Evolutionary conservation across 2,113 vertebrate genomes (phyloP), one percentile per base, ranked within the genome.

Genomic region (Ploceus nigricollis): DNA sequence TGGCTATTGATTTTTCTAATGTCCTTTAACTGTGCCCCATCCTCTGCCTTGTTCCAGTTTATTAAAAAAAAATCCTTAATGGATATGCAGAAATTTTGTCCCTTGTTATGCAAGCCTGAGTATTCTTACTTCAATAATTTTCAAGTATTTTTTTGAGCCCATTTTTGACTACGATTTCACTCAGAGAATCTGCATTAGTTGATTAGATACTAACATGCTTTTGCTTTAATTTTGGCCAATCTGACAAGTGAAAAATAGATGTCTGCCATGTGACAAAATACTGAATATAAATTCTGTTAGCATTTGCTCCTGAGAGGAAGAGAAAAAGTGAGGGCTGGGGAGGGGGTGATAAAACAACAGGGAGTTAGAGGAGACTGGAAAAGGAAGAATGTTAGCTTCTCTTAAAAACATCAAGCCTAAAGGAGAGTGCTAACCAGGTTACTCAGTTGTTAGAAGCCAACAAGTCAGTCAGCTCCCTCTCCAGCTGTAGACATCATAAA

Each of bases 221-320:
- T 93, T 31, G 6, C 95, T 95, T 95, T 90, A 61, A 37, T 95
- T 96, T 94, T 94, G 96, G 48, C 63, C 88, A 83, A 21, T 72
- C 61, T 96, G 76, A 93, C 81, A 89, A 93, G 75, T 88, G 95
- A 97, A 96, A 96, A 95, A 94, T 85, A 78, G 78, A 87, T 60
- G 58, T 81, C 78, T 95, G 84, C 35, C 78, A 66, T 45, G n/a
- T 92, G 93, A 90, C 81, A 86, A 77, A 91, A 72, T 87, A 64
- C 76, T 94, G 92, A 93, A 92, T 92, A 92, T 92, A 89, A 96
- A 95, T 96, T 94, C 84, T 83, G 65, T 88, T 96, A 94, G 66
- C 54, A 64, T 82, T 94, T 96, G 51, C 63, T 89, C 69, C 76
- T 91, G 51, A 71, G 90, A 93, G 72, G 78, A 77, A 71, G 51